Conservation (phyloP, 2,888 invertebrate species). For the Leptogaster cylindrica region DNA sequence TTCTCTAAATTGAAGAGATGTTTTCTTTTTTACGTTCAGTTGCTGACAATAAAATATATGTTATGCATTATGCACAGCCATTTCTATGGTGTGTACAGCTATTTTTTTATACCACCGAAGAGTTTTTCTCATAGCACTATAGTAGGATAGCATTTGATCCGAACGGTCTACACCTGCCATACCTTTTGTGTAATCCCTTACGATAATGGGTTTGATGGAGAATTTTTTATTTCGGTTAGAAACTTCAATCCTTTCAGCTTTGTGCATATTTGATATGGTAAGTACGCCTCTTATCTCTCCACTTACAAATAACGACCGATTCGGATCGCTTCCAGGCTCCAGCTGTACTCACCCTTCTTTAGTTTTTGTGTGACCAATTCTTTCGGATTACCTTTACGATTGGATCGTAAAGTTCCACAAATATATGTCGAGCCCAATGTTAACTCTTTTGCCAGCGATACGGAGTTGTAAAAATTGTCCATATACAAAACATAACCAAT, state of each 20-base stretch:
- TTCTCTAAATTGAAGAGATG: slow-evolving; percentile 8
- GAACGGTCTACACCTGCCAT: slow-evolving; percentile 15
- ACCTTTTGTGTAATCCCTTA: slow-evolving; percentile 43
- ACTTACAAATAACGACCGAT: slow-evolving; percentile 15
- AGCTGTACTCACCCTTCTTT: slow-evolving; percentile 11
- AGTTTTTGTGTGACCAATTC: slow-evolving; percentile 11
- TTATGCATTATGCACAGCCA: slow-evolving; percentile 24
- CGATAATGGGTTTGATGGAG: slow-evolving; percentile 3
- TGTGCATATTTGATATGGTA: slow-evolving; percentile 18
- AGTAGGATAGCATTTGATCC: slow-evolving; percentile 21
- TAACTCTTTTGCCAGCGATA: slow-evolving; percentile 15
- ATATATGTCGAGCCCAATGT: slow-evolving; percentile 5
- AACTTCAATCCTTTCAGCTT: slow-evolving; percentile 11
- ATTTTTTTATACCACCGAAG: slow-evolving; percentile 21
- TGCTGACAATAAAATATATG: slow-evolving; percentile 8
- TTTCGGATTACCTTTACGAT: slow-evolving; percentile 19
- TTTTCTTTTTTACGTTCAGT: background rate
- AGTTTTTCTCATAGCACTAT: slow-evolving; percentile 27
- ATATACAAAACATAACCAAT: slow-evolving; percentile 11
- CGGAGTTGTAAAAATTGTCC: slow-evolving; percentile 21
- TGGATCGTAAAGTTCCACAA: slow-evolving; percentile 8
- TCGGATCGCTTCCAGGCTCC: slow-evolving; percentile 16
- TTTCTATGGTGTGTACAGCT: slow-evolving; percentile 15
- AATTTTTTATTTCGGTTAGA: slow-evolving; percentile 2
- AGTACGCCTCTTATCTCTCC: slow-evolving; percentile 10